A percentile compares a stretch with the other conserved stretches of the same genome.
phyloP scores from a whole-genome alignment of 2,888 invertebrate genomes.

The Diploptera punctata region DNA sequence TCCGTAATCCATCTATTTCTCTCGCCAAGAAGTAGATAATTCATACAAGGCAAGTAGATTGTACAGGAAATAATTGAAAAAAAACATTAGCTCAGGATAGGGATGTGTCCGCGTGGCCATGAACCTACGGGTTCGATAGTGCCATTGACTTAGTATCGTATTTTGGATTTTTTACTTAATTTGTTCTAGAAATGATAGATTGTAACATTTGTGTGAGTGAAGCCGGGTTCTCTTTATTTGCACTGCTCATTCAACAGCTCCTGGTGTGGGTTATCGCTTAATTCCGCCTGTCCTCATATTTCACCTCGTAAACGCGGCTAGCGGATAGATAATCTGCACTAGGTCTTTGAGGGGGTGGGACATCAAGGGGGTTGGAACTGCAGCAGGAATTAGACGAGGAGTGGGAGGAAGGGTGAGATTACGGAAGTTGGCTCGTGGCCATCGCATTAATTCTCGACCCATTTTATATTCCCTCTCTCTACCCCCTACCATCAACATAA shows the following conservation, averaged over 20 bases:
- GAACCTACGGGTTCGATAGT: no score
- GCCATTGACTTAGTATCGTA: no score
- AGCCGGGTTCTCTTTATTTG: conserved; percentile 28
- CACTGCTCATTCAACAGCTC: conserved; percentile 39
- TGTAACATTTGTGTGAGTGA: no score
- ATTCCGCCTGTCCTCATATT: conserved; percentile 41
- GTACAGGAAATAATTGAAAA: no score
- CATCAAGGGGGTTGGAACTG: conserved; percentile 1
- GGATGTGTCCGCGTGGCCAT: no score
- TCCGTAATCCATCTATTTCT: no score
- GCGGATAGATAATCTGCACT: conserved; percentile 28
- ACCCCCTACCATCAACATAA: background rate
- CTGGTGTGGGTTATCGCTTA: conserved; percentile 40
- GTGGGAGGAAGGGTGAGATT: conserved; percentile 32
- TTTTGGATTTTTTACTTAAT: no score
- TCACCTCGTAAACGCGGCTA: conserved; percentile 39
- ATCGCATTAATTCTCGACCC: conserved; percentile 31
- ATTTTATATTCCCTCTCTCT: conserved; percentile 22
- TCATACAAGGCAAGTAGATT: no score
- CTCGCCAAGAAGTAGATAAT: no score
- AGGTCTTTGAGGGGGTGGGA: background rate
- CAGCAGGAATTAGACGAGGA: conserved; percentile 13
- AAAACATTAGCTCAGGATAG: no score
- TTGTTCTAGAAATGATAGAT: no score
- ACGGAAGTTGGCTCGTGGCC: conserved; percentile 37